These are phyloP conservation scores for Sialis fuliginosa DNA, from an alignment of 2,888 invertebrate species.

Conservation along the genomic window DNA sequence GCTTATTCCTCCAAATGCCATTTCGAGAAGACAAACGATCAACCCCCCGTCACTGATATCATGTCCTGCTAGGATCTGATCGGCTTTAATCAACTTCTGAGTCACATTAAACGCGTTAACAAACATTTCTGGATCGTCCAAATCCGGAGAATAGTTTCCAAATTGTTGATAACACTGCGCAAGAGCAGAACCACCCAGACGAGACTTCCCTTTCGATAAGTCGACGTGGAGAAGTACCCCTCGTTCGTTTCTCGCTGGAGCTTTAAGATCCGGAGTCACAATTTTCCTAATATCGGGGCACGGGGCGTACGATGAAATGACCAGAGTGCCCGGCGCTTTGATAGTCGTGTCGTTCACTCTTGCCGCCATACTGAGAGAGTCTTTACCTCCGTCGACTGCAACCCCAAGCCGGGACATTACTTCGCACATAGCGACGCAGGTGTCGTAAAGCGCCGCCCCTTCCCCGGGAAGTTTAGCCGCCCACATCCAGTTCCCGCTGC, in stretches of 20 bases:
- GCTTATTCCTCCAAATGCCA: constrained; percentile 86
- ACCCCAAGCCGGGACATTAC: constrained; percentile 61
- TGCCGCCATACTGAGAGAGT: constrained; percentile 94
- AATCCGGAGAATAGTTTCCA: constrained; percentile 64
- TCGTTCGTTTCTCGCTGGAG: constrained; percentile 35
- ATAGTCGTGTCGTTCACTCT: constrained; percentile 51
- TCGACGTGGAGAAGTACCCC: constrained; percentile 65
- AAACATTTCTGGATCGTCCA: constrained; percentile 50
- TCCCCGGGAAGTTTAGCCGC: constrained; percentile 88
- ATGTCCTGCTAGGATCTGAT: constrained; percentile 66
- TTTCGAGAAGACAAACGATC: constrained; percentile 76
- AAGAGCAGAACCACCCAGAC: constrained; percentile 82
- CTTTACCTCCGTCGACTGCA: constrained; percentile 93
- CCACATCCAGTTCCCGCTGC: constrained; percentile 99
- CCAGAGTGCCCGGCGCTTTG: constrained; percentile 74
- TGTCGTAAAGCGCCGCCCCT: constrained; percentile 72
- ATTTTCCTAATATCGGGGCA: constrained; percentile 75
- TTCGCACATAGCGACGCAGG: constrained; percentile 75
- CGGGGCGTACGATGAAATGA: constrained; percentile 91
- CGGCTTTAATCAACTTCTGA: constrained; percentile 62
- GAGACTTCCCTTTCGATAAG: constrained; percentile 49
- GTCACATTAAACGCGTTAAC: constrained; percentile 64
- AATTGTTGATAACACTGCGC: constrained; percentile 81
- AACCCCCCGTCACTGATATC: constrained; percentile 96
- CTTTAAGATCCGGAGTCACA: constrained; percentile 83